Percentiles rank a stretch among this genome's conserved stretches.
phyloP scores from a whole-genome alignment of 2,888 invertebrate species.

The Hipparchia semele region DNA sequence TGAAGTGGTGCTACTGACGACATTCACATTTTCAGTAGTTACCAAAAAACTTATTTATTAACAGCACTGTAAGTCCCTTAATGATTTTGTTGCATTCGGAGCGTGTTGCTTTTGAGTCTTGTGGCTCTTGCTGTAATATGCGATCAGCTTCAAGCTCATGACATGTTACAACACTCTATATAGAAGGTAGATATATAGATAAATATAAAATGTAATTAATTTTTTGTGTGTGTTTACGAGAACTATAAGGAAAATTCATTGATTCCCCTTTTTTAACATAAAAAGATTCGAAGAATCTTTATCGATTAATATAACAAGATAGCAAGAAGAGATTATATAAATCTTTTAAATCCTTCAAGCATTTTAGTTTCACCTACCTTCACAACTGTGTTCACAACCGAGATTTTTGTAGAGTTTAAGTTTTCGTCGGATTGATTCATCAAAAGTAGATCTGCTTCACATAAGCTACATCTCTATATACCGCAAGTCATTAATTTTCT shows the following conservation, averaged over 20 bases:
- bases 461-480: no score
- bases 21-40: not conserved
- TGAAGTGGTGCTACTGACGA: not conserved
- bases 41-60: not conserved
- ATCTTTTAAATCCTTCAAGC: no score
- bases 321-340: no score
- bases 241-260: slow-evolving; percentile 8
- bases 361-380: no score
- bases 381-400: no score
- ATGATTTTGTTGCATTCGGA: not conserved
- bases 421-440: no score
- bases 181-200: not conserved
- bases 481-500: no score
- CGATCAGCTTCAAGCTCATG: slow-evolving; percentile 6
- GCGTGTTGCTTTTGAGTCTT: not conserved
- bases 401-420: no score
- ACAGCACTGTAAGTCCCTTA: no score
- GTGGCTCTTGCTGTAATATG: not conserved
- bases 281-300: not conserved
- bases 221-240: not conserved
- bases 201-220: not conserved
- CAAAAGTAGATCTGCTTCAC: no score
- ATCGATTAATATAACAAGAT: not conserved
- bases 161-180: not conserved
- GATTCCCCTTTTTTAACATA: not conserved